phyloP scores from a whole-genome alignment of 2,888 invertebrate genomes.

The Aphrophora alni region DNA sequence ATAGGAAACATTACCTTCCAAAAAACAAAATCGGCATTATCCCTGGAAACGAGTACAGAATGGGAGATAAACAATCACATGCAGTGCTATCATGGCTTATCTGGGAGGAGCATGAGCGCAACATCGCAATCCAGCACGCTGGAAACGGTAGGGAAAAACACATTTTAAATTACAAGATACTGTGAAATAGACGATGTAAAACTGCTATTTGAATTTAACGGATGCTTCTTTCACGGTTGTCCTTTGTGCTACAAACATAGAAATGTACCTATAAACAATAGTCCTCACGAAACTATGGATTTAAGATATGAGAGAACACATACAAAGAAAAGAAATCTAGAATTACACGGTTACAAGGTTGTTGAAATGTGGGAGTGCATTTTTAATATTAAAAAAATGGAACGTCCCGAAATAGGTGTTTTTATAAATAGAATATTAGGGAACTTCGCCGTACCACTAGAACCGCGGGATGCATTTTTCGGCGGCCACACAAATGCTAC shows the following conservation, averaged over 20 bases:
- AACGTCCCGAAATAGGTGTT: not conserved
- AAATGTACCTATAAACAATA: not conserved
- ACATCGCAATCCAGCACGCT: conserved; percentile 10
- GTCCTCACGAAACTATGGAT: not conserved
- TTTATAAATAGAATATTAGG: not conserved
- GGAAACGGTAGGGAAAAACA: conserved; percentile 6
- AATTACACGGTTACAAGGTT: conserved; percentile 20
- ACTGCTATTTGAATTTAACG: conserved; percentile 40
- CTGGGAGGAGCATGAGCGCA: conserved; percentile 10
- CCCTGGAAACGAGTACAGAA: not conserved
- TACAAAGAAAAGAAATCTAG: not conserved
- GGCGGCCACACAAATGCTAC: conserved; percentile 10
- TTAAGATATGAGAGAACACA: conserved; percentile 3
- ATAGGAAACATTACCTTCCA: conserved; percentile 47
- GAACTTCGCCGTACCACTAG: not conserved
- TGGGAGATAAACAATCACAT: not conserved
- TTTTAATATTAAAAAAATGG: conserved; percentile 24
- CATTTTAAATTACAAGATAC: conserved; percentile 46
- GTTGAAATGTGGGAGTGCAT: conserved; percentile 43
- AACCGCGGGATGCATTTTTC: conserved; percentile 10
- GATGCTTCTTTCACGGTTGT: conserved; percentile 41
- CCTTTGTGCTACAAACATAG: conserved; percentile 22
- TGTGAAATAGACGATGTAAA: conserved; percentile 36
- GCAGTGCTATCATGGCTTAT: conserved; percentile 3
- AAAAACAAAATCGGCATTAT: conserved; percentile 28